phyloP scores from a whole-genome alignment of 2,888 invertebrate genomes.

The Xylota sylvarum region DNA sequence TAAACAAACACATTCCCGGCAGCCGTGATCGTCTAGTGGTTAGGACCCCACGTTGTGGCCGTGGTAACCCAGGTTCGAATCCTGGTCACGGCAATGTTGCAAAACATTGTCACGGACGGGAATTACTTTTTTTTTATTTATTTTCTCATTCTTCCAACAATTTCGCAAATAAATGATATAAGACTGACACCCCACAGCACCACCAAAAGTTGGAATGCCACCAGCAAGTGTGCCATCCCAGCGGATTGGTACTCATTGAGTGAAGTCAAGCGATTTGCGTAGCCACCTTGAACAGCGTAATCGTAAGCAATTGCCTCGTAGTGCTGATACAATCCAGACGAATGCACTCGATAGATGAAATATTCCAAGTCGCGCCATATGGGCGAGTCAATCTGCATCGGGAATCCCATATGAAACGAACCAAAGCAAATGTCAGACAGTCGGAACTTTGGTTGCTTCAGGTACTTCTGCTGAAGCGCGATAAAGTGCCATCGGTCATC shows the following conservation, averaged over 20 bases:
- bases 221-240: conserved; percentile 79
- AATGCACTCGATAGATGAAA: conserved; percentile 80
- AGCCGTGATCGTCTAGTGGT: conserved; percentile 84
- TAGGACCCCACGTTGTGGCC: conserved; percentile 83
- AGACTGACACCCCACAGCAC: conserved; percentile 54
- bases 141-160: neutral
- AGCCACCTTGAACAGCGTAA: conserved; percentile 79
- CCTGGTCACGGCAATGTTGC: conserved; percentile 82
- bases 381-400: conserved; percentile 72
- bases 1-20: conserved; percentile 54
- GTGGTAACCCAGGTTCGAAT: conserved; percentile 83
- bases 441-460: conserved; percentile 80
- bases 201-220: conserved; percentile 79
- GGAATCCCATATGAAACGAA: conserved; percentile 75
- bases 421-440: conserved; percentile 82
- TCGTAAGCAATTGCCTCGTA: conserved; percentile 79
- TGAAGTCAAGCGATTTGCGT: conserved; percentile 78
- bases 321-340: conserved; percentile 80
- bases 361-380: conserved; percentile 77
- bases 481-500: conserved; percentile 81
- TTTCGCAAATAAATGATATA: conserved; percentile 8
- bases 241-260: conserved; percentile 79
- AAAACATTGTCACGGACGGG: conserved; percentile 67
- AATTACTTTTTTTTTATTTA: conserved; percentile 16
- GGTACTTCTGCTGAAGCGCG: conserved; percentile 78